phyloP scores from a whole-genome alignment of 2,797 vertebrate genomes.

The Todus mexicanus region DNA sequence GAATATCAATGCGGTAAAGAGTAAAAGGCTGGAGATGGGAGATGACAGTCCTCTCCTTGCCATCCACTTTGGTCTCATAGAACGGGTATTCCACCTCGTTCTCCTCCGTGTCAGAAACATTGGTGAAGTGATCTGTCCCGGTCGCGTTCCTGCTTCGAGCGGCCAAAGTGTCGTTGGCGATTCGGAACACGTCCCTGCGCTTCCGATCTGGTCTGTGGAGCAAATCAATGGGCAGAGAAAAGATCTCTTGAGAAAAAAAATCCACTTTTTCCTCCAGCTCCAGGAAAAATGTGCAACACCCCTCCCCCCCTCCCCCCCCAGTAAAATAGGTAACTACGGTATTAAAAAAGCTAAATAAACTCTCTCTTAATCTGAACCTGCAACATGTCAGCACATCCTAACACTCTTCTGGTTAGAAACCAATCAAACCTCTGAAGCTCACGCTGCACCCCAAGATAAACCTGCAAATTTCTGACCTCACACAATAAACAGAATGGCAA shows the following conservation, averaged over 20 bases:
- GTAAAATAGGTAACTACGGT: background rate
- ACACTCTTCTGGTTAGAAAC: background rate
- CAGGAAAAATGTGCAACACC: background rate
- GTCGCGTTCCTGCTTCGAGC: conserved; percentile 73
- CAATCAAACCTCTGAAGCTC: background rate
- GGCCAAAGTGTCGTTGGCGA: conserved; percentile 82
- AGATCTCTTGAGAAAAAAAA: background rate
- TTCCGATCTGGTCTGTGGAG: conserved; percentile 82
- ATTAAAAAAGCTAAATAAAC: background rate
- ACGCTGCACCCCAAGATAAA: background rate
- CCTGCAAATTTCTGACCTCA: background rate
- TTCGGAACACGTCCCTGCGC: conserved; percentile 84
- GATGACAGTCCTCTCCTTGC: conserved; percentile 86
- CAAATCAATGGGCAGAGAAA: background rate
- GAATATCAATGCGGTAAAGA: conserved; percentile 94
- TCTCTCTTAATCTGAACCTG: background rate
- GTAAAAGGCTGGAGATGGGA: conserved; percentile 90
- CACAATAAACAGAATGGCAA: background rate
- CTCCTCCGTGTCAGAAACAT: conserved; percentile 81
- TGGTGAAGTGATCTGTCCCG: conserved; percentile 69
- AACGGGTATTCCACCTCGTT: conserved; percentile 84
- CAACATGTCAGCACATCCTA: background rate
- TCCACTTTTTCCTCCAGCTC: background rate
- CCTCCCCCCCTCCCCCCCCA: no score
- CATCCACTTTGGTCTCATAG: conserved; percentile 83